Evolutionary conservation across 2,113 vertebrate genomes (phyloP).

Genomic region (Puffinus mauretanicus): DNA sequence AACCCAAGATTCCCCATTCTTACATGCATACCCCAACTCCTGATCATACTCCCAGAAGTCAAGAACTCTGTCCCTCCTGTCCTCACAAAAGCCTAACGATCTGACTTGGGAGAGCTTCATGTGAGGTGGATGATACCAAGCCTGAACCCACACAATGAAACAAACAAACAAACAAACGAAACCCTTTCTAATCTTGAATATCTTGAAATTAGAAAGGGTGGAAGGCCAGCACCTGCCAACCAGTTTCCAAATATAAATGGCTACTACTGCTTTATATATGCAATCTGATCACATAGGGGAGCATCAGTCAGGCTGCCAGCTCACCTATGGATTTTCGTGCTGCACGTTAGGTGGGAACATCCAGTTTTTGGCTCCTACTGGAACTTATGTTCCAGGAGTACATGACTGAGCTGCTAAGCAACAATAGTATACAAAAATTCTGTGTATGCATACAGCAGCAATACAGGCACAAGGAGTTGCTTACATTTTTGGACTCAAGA

Average conservation of each 20-base stretch:
- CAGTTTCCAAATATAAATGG: background rate
- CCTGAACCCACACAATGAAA: background rate
- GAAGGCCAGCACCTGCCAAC: background rate
- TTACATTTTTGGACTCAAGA: background rate
- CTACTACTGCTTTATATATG: background rate
- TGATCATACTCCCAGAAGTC: background rate
- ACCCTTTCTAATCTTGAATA: background rate
- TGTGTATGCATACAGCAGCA: background rate
- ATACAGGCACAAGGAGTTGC: fast-evolving
- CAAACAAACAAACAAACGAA: fast-evolving
- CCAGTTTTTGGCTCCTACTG: background rate
- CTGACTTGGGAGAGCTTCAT: background rate
- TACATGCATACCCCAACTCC: fast-evolving
- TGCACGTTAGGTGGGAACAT: background rate
- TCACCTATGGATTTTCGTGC: background rate
- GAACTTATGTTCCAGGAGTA: background rate
- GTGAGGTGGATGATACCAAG: background rate
- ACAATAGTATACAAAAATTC: background rate
- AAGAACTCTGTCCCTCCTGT: background rate
- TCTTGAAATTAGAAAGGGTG: background rate
- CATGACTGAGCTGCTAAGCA: background rate
- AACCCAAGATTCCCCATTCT: background rate
- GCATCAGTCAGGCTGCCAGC: fast-evolving
- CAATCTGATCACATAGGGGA: background rate
- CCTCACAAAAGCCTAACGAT: background rate